A percentile compares a stretch with the other conserved stretches of the same genome.
Evolutionary conservation across 2,113 vertebrate genomes (phyloP).

Genomic region (Dipodomys stephensi): DNA sequence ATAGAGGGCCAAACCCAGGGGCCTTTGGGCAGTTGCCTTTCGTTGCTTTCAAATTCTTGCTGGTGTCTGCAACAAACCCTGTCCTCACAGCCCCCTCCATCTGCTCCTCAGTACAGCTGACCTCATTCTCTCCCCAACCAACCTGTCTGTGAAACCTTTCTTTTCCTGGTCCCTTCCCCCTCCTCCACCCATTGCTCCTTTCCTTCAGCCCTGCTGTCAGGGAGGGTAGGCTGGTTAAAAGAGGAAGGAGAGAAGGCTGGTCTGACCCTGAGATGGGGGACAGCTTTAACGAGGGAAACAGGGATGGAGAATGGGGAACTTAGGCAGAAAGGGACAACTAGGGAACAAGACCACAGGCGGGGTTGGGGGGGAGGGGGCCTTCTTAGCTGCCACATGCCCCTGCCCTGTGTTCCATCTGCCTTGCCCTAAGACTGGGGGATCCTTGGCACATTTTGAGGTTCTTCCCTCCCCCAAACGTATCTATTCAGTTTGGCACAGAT

Average conservation of each 20-base stretch:
- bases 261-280: not conserved
- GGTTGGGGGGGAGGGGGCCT: not conserved
- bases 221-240: not conserved
- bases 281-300: not conserved
- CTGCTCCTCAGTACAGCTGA: constrained; percentile 53
- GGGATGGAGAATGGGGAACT: not conserved
- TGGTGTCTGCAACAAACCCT: constrained; percentile 6
- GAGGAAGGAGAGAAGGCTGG: not conserved
- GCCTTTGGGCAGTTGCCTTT: not conserved
- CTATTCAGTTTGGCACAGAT: constrained; percentile 68
- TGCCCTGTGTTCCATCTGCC: not conserved
- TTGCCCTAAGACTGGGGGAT: constrained; percentile 44
- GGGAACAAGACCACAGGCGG: not conserved
- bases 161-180: not conserved
- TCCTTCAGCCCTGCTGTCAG: not conserved
- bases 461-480: not conserved
- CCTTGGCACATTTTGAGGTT: constrained; percentile 54
- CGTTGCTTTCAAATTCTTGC: constrained; percentile 15
- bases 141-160: not conserved
- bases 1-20: constrained; percentile 14
- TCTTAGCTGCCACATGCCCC: not conserved
- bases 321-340: not conserved
- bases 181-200: not conserved
- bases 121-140: constrained; percentile 61
- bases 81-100: constrained; percentile 37